A percentile compares a stretch with the other conserved stretches of the same genome.
Evolutionary conservation across 2,797 vertebrate species (phyloP).

Genomic region (Kryptopterus vitreolus): DNA sequence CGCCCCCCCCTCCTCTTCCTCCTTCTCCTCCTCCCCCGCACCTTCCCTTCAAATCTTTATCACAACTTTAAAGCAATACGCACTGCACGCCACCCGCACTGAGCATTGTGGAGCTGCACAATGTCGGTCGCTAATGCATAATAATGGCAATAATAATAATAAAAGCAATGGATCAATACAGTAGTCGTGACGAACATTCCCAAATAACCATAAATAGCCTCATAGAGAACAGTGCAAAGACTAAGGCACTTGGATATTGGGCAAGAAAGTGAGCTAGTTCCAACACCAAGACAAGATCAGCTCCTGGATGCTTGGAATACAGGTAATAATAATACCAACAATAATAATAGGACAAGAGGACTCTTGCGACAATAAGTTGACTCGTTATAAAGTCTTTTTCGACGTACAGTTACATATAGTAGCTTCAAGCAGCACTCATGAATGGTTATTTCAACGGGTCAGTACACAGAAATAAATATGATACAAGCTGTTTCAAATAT

Average conservation of each 20-base stretch:
- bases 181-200: not conserved
- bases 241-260: not conserved
- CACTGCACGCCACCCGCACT: slow-evolving; percentile 9
- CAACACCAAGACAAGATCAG: too few relatives aligned
- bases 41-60: slow-evolving; percentile 52
- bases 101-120: not conserved
- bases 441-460: not conserved
- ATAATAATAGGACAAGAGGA: not conserved
- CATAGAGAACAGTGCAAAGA: not conserved
- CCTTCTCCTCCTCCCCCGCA: slow-evolving; percentile 64
- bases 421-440: too few relatives aligned
- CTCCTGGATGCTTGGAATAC: not conserved
- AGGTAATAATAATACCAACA: not conserved
- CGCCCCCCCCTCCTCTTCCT: slow-evolving; percentile 59
- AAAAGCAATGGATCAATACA: not conserved
- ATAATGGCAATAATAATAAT: not conserved
- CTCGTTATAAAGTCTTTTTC: not conserved
- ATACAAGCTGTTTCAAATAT: not conserved
- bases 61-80: slow-evolving; percentile 76
- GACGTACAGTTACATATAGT: not conserved
- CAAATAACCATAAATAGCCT: too few relatives aligned
- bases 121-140: too few relatives aligned
- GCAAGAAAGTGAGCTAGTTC: not conserved
- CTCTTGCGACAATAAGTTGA: not conserved
- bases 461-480: not conserved